Evolutionary conservation across 2,113 vertebrate species (phyloP).

Genomic region (Tragelaphus strepsiceros): DNA sequence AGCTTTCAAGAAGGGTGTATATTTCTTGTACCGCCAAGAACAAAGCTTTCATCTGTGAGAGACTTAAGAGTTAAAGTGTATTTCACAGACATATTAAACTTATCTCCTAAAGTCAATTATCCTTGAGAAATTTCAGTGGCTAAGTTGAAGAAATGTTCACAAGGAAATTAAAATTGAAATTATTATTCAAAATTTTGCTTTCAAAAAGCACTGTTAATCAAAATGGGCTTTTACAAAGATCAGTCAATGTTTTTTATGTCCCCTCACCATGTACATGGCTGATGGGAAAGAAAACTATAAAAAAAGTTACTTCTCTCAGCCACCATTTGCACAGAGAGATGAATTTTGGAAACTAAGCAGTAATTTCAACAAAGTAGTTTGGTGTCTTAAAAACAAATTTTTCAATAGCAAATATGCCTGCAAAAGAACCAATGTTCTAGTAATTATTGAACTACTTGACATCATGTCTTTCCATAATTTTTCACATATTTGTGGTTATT

Average conservation of each 20-base stretch:
- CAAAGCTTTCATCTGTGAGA: slow-evolving; percentile 11
- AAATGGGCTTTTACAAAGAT: background rate
- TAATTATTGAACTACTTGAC: background rate
- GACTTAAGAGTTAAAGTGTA: background rate
- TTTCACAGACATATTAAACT: background rate
- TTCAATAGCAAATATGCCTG: background rate
- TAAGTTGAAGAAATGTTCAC: background rate
- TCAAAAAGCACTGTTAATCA: background rate
- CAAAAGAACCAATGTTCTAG: background rate
- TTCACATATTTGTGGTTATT: background rate
- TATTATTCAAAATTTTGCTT: background rate
- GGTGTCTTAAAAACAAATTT: background rate
- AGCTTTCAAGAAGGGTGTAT: background rate
- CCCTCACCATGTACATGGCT: background rate
- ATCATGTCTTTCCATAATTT: background rate
- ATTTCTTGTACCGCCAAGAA: slow-evolving; percentile 16
- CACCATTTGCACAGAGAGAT: background rate
- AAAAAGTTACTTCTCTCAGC: background rate
- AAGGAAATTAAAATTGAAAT: background rate
- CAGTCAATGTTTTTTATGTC: background rate
- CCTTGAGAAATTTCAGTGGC: background rate
- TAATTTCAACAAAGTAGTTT: background rate
- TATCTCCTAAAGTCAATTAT: background rate
- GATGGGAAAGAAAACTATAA: background rate
- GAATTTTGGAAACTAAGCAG: background rate